Evolutionary conservation across 1,140 invertebrate species (phyloP), one percentile per base, ranked within the genome.

Genomic region (Micrasema longulum): DNA sequence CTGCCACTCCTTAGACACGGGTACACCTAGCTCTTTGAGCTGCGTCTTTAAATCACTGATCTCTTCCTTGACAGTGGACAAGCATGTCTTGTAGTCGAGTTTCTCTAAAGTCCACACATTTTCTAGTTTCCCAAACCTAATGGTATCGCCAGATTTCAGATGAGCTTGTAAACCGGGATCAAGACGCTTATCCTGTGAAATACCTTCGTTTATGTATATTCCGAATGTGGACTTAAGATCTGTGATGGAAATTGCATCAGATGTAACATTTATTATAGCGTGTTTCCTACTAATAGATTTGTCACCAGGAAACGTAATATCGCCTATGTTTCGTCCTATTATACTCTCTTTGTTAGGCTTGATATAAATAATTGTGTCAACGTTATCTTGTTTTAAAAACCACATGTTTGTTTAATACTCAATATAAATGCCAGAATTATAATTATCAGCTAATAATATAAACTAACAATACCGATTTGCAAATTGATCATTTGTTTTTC

Each of bases 211-310:
- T 16, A 86, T 66, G 57, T 80, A 87, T 7, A 88, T 88, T 2
- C 87, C 86, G 75, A 88, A 89, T 69, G 83, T 85, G 10, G 88
- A 88, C 48, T 79, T 84, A 14, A 83, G 76, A 78, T 89, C 88
- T 63, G 77, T 76, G 36, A 84, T 52, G 2, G 78, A 75, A 18
- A 88, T 76, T 52, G 77, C 69, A 12, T 78, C 73, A 50, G 81
- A 71, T 18, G 73, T 57, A 35, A 79, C 45, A 1, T 74, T 65
- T 4, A 88, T 55, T 3, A 76, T 78, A 2, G 85, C 86, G 83
- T 88, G 87, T 72, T 83, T 83, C 67, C 87, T 83, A 74, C 87
- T 88, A 14, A 88, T 82, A 35, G 86, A 88, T n/a, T 83, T 78
- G 71, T 88, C 87, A 48, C 84, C 80, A 2, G 79, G 69, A 16